Evolutionary conservation across 2,888 invertebrate species (phyloP).

Genomic region (Acrocera orbiculus): DNA sequence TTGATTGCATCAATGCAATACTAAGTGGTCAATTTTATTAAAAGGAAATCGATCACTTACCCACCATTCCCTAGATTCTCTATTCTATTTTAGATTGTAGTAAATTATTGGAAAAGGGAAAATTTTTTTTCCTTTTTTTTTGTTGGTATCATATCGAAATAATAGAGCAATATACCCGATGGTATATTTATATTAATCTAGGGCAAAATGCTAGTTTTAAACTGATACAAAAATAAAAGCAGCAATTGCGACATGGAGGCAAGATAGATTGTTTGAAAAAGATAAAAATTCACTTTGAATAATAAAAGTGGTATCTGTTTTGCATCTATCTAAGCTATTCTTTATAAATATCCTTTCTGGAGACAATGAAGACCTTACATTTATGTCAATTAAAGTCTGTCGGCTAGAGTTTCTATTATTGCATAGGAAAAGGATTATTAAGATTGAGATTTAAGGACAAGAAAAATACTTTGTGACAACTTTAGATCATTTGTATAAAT

Average conservation of each 20-base stretch:
- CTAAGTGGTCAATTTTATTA: constrained; percentile 7
- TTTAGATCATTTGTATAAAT: too few species aligned
- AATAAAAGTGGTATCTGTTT: constrained; percentile 4
- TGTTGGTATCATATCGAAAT: too few species aligned
- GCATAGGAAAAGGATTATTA: too few species aligned
- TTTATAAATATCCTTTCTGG: constrained; percentile 2
- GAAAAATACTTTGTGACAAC: too few species aligned
- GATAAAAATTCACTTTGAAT: constrained; percentile 8
- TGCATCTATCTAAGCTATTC: not conserved
- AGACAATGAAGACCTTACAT: constrained; percentile 4
- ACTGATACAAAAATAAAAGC: constrained; percentile 5
- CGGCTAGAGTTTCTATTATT: too few species aligned
- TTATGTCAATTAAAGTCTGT: constrained; percentile 8
- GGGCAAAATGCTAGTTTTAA: too few species aligned
- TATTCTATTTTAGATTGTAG: too few species aligned
- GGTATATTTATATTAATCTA: too few species aligned
- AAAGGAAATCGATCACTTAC: constrained; percentile 6
- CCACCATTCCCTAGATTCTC: not conserved
- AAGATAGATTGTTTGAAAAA: constrained; percentile 5
- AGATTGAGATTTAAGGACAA: too few species aligned
- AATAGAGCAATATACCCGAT: too few species aligned
- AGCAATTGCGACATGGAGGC: constrained; percentile 7
- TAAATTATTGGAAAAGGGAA: too few species aligned
- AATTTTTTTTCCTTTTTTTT: too few species aligned
- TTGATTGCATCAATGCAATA: constrained; percentile 4